Evolutionary conservation across 2,888 invertebrate genomes (phyloP), one percentile per base, ranked within the genome.

Genomic region (Philaethria dido): DNA sequence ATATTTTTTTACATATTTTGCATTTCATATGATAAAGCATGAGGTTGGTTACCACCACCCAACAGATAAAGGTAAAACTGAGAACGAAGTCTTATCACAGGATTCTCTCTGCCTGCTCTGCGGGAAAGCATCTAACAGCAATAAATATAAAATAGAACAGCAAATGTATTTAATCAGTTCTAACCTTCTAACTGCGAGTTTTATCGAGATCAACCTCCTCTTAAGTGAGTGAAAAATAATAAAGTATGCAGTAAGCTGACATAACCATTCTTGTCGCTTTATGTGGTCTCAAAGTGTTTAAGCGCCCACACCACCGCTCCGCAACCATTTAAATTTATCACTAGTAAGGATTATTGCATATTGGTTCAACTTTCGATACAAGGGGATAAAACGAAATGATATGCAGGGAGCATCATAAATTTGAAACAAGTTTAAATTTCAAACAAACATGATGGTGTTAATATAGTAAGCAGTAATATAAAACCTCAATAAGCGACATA

Each of bases 241-340:
- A 83, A 83, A 82, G 80, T 82, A 78, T 78, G 81, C 80, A 81
- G 81, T 79, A 77, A 79, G 80, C 79, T 80, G 80, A 81, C 82
- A 92, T 92, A 90, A 89, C 86, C 92, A 91, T 92, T 89, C 89
- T 80, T 80, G 88, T 83, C 89, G 85, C 80, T 89, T 91, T 91
- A 91, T 88, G 89, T 85, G 85, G 82, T 79, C 84, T 85, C 83
- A 86, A 85, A 85, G 85, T 89, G 90, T 91, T 90, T 89, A 90
- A 86, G 91, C 91, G 84, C 90, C 91, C 91, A 92, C 92, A 89
- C 89, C 75, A 79, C 78, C 80, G 77, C 79, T 79, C 78, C 78
- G 80, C 80, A 80, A 85, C 84, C 80, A 86, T 86, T 89, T 83
- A 83, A 84, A 91, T 91, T 89, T 89, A 91, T 91, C 86, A 87